Percentiles rank a stretch among this genome's conserved stretches.
phyloP scores from a whole-genome alignment of 1,140 invertebrate species.

The Ips typographus region DNA sequence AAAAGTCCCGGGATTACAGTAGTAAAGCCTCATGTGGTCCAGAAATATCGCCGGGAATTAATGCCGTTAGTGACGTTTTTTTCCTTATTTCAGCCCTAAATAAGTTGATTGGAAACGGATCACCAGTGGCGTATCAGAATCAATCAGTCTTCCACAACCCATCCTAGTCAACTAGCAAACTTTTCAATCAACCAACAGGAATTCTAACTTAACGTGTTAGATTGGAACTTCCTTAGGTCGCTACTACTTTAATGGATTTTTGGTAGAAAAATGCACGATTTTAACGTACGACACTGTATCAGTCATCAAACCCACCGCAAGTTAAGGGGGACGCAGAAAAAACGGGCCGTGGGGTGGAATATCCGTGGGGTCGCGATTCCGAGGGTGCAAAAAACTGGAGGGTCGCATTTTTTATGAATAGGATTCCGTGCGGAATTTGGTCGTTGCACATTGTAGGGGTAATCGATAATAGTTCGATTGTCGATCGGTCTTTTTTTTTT shows the following conservation, averaged over 20 bases:
- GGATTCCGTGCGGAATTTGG: conserved; percentile 22
- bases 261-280: not conserved
- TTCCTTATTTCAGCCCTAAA: conserved; percentile 8
- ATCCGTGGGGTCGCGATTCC: conserved; percentile 25
- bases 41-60: conserved; percentile 27
- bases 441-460: conserved; percentile 19
- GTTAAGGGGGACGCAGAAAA: conserved; percentile 16
- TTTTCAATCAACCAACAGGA: not conserved
- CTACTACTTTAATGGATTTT: not conserved
- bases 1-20: conserved; percentile 26
- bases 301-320: conserved; percentile 29
- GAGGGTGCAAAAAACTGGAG: conserved; percentile 33
- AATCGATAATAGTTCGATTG: conserved; percentile 32
- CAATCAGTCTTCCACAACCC: not conserved
- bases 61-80: conserved; percentile 20
- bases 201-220: not conserved
- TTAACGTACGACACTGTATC: conserved; percentile 6
- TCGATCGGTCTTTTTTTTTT: conserved; percentile 27
- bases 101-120: conserved; percentile 26
- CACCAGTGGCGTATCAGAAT: conserved; percentile 10
- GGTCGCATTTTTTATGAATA: conserved; percentile 31
- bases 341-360: conserved; percentile 8
- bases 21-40: conserved; percentile 24
- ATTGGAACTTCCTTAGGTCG: not conserved
- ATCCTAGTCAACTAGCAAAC: not conserved